Percentiles rank a stretch among this genome's conserved stretches.
Conservation (phyloP, 2,888 invertebrate species). For the Mesochorus sp. region DNA sequence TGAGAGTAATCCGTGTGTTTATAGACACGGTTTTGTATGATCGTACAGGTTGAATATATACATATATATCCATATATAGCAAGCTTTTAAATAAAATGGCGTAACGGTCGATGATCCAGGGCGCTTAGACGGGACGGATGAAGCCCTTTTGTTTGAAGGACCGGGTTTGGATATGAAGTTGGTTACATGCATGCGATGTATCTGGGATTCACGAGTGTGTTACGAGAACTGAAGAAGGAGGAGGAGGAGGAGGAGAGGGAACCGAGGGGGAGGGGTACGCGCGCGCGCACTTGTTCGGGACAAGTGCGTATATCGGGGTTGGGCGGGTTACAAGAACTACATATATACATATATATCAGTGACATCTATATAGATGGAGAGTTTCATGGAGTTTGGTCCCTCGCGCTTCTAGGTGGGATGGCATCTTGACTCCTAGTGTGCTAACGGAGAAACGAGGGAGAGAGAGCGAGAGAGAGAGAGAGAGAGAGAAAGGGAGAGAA, state of each 20-base stretch:
- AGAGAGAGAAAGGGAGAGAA: constrained; percentile 10
- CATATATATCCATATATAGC: not conserved
- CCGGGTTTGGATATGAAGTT: constrained; percentile 8
- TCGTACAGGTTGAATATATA: not conserved
- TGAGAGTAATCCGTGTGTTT: constrained; percentile 45
- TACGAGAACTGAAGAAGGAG: too few species aligned
- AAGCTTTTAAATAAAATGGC: constrained; percentile 7
- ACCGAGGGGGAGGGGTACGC: constrained; percentile 14
- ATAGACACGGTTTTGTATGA: constrained; percentile 28
- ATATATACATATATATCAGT: not conserved
- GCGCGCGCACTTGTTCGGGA: constrained; percentile 55
- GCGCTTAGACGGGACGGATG: not conserved
- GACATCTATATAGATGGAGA: not conserved
- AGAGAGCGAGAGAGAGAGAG: not conserved
- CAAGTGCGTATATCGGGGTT: constrained; percentile 55
- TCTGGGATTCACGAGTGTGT: too few species aligned
- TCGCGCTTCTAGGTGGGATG: constrained; percentile 77
- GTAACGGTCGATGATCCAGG: not conserved
- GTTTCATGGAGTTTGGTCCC: constrained; percentile 79
- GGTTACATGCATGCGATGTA: not conserved
- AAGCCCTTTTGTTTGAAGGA: not conserved
- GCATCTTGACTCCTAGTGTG: constrained; percentile 81
- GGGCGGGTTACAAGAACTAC: constrained; percentile 5
- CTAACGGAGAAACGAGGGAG: constrained; percentile 6
- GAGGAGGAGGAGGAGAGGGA: not conserved